These are phyloP conservation scores for Lycopodina hypogea DNA, from an alignment of 37 sponge, comb jelly and placozoan species.

Conservation along the genomic window DNA sequence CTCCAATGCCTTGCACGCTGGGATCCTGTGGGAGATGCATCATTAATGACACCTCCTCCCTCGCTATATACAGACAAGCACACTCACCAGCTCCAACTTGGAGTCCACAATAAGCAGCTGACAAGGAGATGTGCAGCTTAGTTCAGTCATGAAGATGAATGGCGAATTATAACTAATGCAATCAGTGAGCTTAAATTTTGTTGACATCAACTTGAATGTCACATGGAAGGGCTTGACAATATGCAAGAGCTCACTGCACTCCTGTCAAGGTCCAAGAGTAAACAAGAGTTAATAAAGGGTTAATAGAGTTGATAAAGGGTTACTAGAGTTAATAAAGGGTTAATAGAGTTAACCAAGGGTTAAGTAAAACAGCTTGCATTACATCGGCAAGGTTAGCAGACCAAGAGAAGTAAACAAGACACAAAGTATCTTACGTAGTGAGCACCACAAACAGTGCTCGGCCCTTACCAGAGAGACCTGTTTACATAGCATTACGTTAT, in stretches of 20 bases:
- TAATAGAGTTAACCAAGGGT: no score
- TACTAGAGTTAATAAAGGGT: no score
- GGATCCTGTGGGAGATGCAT: background rate
- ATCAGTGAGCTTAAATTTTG: slow-evolving; percentile 18
- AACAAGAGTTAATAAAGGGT: no score
- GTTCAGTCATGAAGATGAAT: slow-evolving; percentile 39
- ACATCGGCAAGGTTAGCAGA: no score
- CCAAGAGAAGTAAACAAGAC: no score
- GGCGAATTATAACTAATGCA: slow-evolving; percentile 27
- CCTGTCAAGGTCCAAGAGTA: slow-evolving; percentile 22
- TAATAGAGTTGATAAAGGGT: no score
- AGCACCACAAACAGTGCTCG: no score
- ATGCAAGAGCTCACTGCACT: slow-evolving; percentile 6
- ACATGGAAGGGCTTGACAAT: slow-evolving; percentile 50
- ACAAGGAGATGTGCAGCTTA: slow-evolving; percentile 51
- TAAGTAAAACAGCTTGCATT: no score
- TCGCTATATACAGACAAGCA: background rate
- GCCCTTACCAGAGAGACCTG: no score
- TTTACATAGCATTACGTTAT: no score
- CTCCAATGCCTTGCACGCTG: slow-evolving; percentile 1
- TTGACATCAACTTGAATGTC: slow-evolving; percentile 45
- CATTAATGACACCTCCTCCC: background rate
- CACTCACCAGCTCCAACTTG: slow-evolving; percentile 1
- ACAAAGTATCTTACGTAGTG: no score
- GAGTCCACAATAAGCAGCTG: slow-evolving; percentile 25